Base-by-base conservation (phyloP, 2,888 invertebrate species). In the Morpho achilles region DNA sequence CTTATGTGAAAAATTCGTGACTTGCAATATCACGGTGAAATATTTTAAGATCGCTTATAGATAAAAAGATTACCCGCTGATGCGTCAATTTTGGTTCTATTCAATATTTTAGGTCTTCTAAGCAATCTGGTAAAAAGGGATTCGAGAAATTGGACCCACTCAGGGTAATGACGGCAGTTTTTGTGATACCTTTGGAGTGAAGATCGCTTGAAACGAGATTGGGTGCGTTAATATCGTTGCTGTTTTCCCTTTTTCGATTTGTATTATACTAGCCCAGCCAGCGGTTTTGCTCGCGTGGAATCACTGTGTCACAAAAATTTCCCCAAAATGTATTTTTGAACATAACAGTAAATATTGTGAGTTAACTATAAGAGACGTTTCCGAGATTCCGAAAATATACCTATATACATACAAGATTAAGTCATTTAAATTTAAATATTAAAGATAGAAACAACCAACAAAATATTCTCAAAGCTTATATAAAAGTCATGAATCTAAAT, bases 401-500 rank as follows among this genome's bases (percentile, higher is more conserved):
- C 16, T 16, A 16, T 16, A 16, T 16, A 16, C 16, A 16, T 16
- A 16, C 16, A 16, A 16, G 16, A 16, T 16, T 16, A 16, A 16
- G 16, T 16, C 16, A 16, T 16, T 16, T 16, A 16, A 16, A 16
- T 16, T 16, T 1, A 16, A 16, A 16, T 16, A 16, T 16, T 16
- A 16, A 16, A 16, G 16, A 32, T 32, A 32, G 0, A 32, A 32
- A 32, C 32, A 32, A 32, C 4, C 32, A 32, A 32, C 32, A 32
- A 32, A 32, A 32, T 32, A 32, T 32, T 32, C 32, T 32, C 51
- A 44, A 42, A 10, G 5, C 9, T 32, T 10, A 50, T 53, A 54
- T 23, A 50, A 59, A 59, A 46, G 50, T 54, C 50, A 54, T 59
- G 58, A 59, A 59, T 59, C 39, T 53, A 59, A 59, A 54, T 58